Percentiles rank a stretch among this genome's conserved stretches.
Evolutionary conservation across 1,140 invertebrate species (phyloP).

Genomic region (Brachionus calyciflorus): DNA sequence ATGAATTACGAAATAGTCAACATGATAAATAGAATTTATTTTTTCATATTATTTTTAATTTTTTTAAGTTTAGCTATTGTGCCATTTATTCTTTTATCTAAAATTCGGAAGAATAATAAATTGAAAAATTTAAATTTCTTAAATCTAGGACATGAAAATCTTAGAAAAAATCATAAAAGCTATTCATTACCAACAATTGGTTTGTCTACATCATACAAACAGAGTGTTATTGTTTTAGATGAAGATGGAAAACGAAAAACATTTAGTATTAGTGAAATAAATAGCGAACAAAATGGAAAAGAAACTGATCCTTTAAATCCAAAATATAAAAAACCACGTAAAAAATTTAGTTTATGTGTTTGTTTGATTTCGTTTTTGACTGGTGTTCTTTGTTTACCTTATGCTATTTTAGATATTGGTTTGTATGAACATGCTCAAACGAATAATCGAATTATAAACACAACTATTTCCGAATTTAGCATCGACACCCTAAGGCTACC

Average conservation of each 20-base stretch:
- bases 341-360: not conserved
- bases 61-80: not conserved
- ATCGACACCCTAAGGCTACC: not conserved
- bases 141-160: no score
- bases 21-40: not conserved
- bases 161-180: not conserved
- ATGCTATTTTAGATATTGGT: not conserved
- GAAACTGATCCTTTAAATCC: not conserved
- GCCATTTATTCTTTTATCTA: not conserved
- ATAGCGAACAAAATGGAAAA: not conserved
- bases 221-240: no score
- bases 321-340: not conserved
- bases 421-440: constrained; percentile 16
- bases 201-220: no score
- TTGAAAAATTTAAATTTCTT: not conserved
- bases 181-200: not conserved
- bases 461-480: not conserved
- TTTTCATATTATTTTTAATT: constrained; percentile 3
- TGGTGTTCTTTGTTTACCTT: not conserved
- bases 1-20: not conserved
- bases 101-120: not conserved
- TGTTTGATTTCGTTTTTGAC: not conserved
- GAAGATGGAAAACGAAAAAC: not conserved
- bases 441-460: not conserved
- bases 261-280: not conserved